Evolutionary conservation across 1,140 invertebrate species (phyloP), one percentile per base, ranked within the genome.

Genomic region (Polypedilum vanderplanki): DNA sequence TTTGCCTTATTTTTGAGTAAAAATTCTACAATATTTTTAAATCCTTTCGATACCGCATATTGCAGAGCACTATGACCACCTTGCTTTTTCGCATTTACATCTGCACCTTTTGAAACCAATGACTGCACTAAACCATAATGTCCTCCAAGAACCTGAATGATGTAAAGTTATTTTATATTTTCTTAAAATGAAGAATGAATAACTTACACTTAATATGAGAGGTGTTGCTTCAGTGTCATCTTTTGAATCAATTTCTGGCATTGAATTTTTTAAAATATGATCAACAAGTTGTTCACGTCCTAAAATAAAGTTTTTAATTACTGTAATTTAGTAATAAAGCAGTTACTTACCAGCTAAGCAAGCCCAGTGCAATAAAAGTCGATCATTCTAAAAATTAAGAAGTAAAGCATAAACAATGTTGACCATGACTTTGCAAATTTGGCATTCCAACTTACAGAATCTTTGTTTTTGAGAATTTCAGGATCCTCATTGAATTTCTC

Each of bases 321-420:
- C n/a, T 33, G 24, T 33, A 33, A 33, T 33, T 33, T 33, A 5
- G 5, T 33, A 33, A 3, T 3, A 33, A 33, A 33, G 24, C 24
- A 3, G 1, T 5, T 33, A 33, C 24, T 33, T 33, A 33, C 24
- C 24, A 33, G 24, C 24, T 20, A 70, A 9, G 18, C 65, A 70
- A 18, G 65, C 65, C 65, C 65, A 70, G 20, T 70, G 65, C 9
- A 70, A 17, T 12, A 70, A 12, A 10, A 70, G 18, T 70, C 65
- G 17, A 7, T 70, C 17, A 70, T 70, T 20, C 65, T 70, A 20
- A 70, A 70, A 70, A 70, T 67, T 67, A 70, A 22, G 20, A 7
- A 18, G 7, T 1, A 20, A 70, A 70, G 3, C 9, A 70, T 70
- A 20, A 8, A 18, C n/a, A 20, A 18, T 7, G 5, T 20, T 70